Percentiles rank a stretch among this genome's conserved stretches.
Evolutionary conservation across 2,797 vertebrate genomes (phyloP).

Genomic region (Lophotriccus pileatus): DNA sequence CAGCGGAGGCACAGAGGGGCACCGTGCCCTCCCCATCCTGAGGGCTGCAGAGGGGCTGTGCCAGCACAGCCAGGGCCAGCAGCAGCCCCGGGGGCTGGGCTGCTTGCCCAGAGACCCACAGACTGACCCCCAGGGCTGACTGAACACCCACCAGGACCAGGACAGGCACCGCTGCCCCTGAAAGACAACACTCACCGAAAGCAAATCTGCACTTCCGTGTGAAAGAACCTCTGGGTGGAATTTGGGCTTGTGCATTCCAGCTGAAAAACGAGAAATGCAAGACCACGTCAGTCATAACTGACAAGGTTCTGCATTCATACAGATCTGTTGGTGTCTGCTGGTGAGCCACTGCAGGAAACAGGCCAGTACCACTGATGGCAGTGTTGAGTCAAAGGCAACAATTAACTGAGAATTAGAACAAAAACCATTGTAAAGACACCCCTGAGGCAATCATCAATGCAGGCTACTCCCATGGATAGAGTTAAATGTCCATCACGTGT

Average conservation of each 20-base stretch:
- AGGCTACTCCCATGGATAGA: background rate
- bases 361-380: background rate
- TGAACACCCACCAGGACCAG: rapidly evolving
- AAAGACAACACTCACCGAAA: slow-evolving; percentile 66
- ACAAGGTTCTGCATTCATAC: background rate
- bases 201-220: slow-evolving; percentile 74
- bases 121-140: rapidly evolving
- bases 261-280: slow-evolving; percentile 43
- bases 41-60: background rate
- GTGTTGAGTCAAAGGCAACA: background rate
- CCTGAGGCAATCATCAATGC: background rate
- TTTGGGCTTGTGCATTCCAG: slow-evolving; percentile 25
- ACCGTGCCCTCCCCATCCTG: background rate
- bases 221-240: slow-evolving; percentile 66
- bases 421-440: background rate
- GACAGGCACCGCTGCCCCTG: background rate
- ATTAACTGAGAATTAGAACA: background rate
- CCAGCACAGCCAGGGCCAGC: background rate
- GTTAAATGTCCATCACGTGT: background rate
- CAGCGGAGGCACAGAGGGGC: background rate
- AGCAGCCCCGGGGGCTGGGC: rapidly evolving
- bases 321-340: background rate
- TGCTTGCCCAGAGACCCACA: background rate
- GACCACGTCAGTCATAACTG: background rate
- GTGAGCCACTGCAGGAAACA: background rate